A percentile compares a stretch with the other conserved stretches of the same genome.
phyloP scores from a whole-genome alignment of 1,140 invertebrate genomes.

The Trichonephila clavata region DNA sequence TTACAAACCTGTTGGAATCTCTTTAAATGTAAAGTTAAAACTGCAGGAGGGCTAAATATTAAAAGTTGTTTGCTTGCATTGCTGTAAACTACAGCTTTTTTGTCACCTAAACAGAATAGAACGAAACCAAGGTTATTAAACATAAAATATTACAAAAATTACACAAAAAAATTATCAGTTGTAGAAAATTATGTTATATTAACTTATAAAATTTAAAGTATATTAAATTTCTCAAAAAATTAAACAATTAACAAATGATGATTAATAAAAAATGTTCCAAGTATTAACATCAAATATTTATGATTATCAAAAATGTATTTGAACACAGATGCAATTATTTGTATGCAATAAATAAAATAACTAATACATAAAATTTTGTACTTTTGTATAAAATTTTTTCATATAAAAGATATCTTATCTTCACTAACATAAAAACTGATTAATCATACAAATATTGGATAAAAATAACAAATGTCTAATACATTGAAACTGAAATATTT shows the following conservation, averaged over 20 bases:
- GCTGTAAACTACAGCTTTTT: constrained; percentile 87
- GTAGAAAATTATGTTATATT: not conserved
- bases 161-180: not conserved
- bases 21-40: constrained; percentile 97
- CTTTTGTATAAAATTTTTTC: no score
- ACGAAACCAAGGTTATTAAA: not conserved
- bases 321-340: no score
- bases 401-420: no score
- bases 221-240: not conserved
- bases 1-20: constrained; percentile 84
- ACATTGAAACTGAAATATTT: no score
- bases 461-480: no score
- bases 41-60: constrained; percentile 93
- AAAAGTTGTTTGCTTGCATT: constrained; percentile 95
- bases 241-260: constrained; percentile 48
- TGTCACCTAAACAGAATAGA: constrained; percentile 78
- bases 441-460: no score
- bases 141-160: not conserved
- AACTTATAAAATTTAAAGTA: no score
- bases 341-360: no score
- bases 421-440: no score
- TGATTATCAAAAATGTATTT: no score
- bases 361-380: no score
- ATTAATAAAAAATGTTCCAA: not conserved
- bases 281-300: no score